Evolutionary conservation across 2,113 vertebrate genomes (phyloP).

Genomic region (Malurus alboscapulatus): DNA sequence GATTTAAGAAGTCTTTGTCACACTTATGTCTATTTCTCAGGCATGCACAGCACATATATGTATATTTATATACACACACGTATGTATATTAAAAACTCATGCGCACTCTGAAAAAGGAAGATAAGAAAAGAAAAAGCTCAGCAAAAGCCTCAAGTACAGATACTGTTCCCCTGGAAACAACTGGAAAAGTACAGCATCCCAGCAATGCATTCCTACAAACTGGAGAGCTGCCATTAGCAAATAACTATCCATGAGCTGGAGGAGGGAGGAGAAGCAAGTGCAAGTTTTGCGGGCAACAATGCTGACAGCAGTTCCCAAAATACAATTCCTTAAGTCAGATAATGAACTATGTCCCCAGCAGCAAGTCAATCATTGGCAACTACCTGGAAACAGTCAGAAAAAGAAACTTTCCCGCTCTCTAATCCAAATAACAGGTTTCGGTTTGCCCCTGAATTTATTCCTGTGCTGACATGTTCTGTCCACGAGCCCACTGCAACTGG

Average conservation of each 20-base stretch:
- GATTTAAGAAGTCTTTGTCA: background rate
- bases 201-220: background rate
- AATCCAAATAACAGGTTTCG: background rate
- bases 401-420: background rate
- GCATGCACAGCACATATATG: background rate
- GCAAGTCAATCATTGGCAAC: background rate
- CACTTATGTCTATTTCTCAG: background rate
- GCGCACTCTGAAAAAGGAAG: background rate
- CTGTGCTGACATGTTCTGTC: background rate
- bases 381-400: background rate
- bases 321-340: background rate
- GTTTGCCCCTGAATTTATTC: background rate
- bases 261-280: background rate
- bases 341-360: background rate
- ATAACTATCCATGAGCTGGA: background rate
- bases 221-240: background rate
- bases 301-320: slow-evolving; percentile 22
- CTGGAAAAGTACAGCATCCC: slow-evolving; percentile 20
- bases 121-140: background rate
- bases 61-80: rapidly evolving
- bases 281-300: background rate
- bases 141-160: background rate
- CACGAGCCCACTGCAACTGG: background rate
- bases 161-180: background rate
- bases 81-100: background rate